These are phyloP conservation scores for Poeciliopsis retropinna DNA, from an alignment of 2,113 vertebrate genomes.

Conservation along the genomic window DNA sequence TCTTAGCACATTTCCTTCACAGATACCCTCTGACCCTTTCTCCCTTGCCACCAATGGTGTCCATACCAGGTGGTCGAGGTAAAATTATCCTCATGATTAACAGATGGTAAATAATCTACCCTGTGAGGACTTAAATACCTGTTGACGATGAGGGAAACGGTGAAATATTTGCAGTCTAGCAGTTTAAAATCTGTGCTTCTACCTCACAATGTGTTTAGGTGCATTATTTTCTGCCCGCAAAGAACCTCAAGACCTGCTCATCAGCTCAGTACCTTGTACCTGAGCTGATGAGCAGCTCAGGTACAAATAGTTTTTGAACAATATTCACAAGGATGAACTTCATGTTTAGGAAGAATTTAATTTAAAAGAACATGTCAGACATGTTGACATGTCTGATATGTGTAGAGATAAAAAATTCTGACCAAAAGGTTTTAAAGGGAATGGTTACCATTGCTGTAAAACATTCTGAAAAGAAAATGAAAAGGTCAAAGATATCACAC, in stretches of 20 bases:
- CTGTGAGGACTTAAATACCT: slow-evolving; percentile 30
- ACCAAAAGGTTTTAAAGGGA: not conserved
- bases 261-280: not conserved
- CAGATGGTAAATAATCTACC: slow-evolving; percentile 54
- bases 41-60: slow-evolving; percentile 6
- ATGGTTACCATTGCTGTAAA: not conserved
- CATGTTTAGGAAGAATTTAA: not conserved
- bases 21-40: not conserved
- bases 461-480: not conserved
- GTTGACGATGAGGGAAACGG: slow-evolving; percentile 18
- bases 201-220: not conserved
- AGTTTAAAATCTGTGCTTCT: slow-evolving; percentile 6
- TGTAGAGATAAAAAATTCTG: not conserved
- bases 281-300: no score
- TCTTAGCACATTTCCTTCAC: slow-evolving; percentile 14
- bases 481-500: not conserved
- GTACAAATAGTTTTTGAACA: not conserved
- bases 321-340: not conserved
- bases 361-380: no score
- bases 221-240: not conserved
- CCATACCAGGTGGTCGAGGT: slow-evolving; percentile 46
- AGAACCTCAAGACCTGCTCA: not conserved
- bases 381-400: not conserved
- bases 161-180: not conserved
- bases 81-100: slow-evolving; percentile 40